Percentiles rank a stretch among this genome's conserved stretches.
Evolutionary conservation across 2,888 invertebrate genomes (phyloP).

Genomic region (Ormyrus pomaceus): DNA sequence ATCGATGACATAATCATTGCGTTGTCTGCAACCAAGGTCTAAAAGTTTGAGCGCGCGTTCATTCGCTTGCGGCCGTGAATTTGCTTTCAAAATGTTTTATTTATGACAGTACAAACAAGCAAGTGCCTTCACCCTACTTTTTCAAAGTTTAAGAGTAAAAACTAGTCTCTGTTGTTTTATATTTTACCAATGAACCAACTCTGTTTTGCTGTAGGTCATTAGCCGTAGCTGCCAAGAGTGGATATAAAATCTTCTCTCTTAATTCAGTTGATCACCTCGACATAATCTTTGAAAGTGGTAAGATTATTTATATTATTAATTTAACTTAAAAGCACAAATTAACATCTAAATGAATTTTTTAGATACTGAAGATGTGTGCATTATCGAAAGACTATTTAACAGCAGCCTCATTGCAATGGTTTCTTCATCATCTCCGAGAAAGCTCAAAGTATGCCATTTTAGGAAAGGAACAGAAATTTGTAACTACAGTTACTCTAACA

Average conservation of each 20-base stretch:
- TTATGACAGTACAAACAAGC: slow-evolving; percentile 31
- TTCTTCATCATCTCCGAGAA: slow-evolving; percentile 91
- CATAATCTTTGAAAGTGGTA: slow-evolving; percentile 91
- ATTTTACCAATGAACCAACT: background rate
- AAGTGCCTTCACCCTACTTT: slow-evolving; percentile 14
- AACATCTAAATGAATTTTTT: slow-evolving; percentile 43
- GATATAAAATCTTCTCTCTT: slow-evolving; percentile 92
- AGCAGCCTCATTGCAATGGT: slow-evolving; percentile 98
- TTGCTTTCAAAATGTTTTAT: slow-evolving; percentile 50
- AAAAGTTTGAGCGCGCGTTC: slow-evolving; percentile 20
- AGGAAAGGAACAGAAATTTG: slow-evolving; percentile 98
- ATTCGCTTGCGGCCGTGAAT: slow-evolving; percentile 39
- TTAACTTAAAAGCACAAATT: background rate
- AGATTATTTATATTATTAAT: slow-evolving; percentile 21
- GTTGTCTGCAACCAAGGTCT: slow-evolving; percentile 22
- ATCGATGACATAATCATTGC: slow-evolving; percentile 49
- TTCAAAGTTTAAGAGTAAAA: background rate
- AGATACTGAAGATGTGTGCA: slow-evolving; percentile 88
- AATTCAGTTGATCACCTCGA: slow-evolving; percentile 90
- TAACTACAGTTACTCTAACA: slow-evolving; percentile 96
- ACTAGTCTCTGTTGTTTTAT: background rate
- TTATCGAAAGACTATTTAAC: slow-evolving; percentile 97
- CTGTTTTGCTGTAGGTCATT: slow-evolving; percentile 81
- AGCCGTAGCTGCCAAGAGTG: slow-evolving; percentile 93
- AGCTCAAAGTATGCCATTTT: slow-evolving; percentile 96